Percentiles rank a stretch among this genome's conserved stretches.
Evolutionary conservation across 2,797 vertebrate species (phyloP).

Genomic region (Spinus olivaceus): DNA sequence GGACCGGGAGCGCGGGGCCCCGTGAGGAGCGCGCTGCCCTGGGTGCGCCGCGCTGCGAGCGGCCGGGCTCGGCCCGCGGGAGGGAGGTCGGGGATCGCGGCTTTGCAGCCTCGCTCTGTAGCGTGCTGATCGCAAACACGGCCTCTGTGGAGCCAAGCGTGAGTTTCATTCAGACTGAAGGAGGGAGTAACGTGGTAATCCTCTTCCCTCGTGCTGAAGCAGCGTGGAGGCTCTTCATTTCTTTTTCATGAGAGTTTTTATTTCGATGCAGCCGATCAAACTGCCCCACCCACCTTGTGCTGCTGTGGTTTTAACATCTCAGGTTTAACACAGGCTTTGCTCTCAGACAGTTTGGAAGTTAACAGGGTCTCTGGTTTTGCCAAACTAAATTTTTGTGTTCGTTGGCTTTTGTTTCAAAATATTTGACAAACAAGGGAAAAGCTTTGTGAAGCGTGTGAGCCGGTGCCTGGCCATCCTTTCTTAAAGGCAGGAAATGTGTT

Average conservation of each 20-base stretch:
- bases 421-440: background rate
- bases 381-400: background rate
- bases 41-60: background rate
- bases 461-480: background rate
- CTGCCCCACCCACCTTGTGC: fast-evolving
- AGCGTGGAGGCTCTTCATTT: fast-evolving
- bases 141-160: background rate
- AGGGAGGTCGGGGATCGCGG: fast-evolving
- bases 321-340: fast-evolving
- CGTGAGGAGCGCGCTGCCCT: background rate
- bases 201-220: fast-evolving
- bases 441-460: fast-evolving
- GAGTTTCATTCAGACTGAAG: fast-evolving
- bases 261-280: background rate
- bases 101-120: fast-evolving
- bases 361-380: background rate
- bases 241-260: fast-evolving
- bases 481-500: background rate
- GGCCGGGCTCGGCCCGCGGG: fast-evolving
- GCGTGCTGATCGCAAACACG: fast-evolving
- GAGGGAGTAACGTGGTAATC: too few species aligned
- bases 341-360: background rate
- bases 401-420: fast-evolving
- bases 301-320: fast-evolving
- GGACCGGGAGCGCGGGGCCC: too few species aligned